These are phyloP conservation scores for Lutraria rhynchaena DNA, from an alignment of 1,140 invertebrate genomes.

Conservation along the genomic window DNA sequence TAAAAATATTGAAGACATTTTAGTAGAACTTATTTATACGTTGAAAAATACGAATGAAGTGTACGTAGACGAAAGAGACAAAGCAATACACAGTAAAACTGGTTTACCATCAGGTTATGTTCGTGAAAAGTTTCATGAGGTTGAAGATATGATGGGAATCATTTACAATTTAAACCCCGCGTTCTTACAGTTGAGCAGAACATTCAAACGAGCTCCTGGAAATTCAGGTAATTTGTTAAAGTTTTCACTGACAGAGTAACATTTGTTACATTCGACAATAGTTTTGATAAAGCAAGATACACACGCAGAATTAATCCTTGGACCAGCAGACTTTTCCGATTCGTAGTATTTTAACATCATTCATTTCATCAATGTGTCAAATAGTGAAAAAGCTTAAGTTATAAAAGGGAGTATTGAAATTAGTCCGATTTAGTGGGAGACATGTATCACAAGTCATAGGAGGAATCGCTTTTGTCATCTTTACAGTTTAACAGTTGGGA, in stretches of 20 bases:
- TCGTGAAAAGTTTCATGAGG: not conserved
- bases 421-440: too few species aligned
- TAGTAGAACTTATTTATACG: conserved; percentile 4
- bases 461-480: too few species aligned
- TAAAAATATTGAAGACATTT: conserved; percentile 18
- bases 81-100: not conserved
- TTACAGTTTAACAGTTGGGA: too few species aligned
- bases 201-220: not conserved
- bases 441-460: too few species aligned
- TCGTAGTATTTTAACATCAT: too few species aligned
- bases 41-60: not conserved
- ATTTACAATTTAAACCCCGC: not conserved
- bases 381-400: too few species aligned
- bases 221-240: conserved; percentile 4
- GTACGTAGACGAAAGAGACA: not conserved
- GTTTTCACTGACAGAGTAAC: not conserved
- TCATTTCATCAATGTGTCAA: too few species aligned
- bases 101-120: not conserved
- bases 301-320: too few species aligned
- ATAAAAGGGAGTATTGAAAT: too few species aligned
- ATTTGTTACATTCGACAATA: too few species aligned
- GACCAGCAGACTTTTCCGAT: too few species aligned
- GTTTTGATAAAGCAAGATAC: too few species aligned
- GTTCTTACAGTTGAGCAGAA: conserved; percentile 4
- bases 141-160: not conserved